Percentiles rank a stretch among this genome's conserved stretches.
Conservation (phyloP, 2,888 invertebrate species). For the Acrobasis consociella region DNA sequence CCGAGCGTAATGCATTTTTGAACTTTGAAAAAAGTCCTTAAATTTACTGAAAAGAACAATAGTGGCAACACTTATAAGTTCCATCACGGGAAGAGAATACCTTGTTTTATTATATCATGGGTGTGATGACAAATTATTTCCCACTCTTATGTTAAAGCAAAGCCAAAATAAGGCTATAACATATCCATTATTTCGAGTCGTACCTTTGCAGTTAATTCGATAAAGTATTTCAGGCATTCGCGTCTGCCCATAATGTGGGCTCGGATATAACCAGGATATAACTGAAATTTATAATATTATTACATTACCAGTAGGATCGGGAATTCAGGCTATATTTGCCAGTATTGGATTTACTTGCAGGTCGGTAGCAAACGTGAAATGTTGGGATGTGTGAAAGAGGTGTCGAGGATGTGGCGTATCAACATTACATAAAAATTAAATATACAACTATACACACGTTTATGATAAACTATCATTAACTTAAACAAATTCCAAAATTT, state of each 20-base stretch:
- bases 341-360: conserved; percentile 54
- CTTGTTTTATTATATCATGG: too few species aligned
- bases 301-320: conserved; percentile 45
- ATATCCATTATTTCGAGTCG: background rate
- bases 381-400: conserved; percentile 27
- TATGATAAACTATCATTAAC: too few species aligned
- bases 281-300: conserved; percentile 42
- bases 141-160: too few species aligned
- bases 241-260: conserved; percentile 14
- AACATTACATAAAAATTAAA: too few species aligned
- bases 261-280: conserved; percentile 26
- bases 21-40: too few species aligned
- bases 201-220: conserved; percentile 36
- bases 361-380: conserved; percentile 41
- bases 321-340: conserved; percentile 56
- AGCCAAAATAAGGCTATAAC: background rate
- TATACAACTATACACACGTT: too few species aligned
- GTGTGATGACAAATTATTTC: too few species aligned
- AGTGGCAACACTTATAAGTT: too few species aligned
- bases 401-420: conserved; percentile 9
- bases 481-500: too few species aligned
- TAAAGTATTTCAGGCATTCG: conserved; percentile 17
- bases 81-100: too few species aligned
- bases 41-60: too few species aligned
- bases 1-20: too few species aligned